Conservation (phyloP, 2,888 invertebrate species). For the Neoaliturus tenellus region DNA sequence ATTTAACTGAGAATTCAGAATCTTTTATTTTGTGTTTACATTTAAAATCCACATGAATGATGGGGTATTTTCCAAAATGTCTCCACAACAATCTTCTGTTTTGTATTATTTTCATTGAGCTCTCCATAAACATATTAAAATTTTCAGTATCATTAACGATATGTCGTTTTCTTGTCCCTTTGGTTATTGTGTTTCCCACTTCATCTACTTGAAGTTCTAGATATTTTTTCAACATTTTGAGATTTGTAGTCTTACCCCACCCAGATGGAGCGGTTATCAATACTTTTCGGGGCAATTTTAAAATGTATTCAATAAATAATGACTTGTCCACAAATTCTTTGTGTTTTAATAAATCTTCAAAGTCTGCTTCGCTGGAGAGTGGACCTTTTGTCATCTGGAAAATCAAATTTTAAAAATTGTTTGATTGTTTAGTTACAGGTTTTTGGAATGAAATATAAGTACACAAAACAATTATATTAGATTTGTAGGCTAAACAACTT, state of each 20-base stretch:
- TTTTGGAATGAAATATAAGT: no score
- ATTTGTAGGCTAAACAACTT: no score
- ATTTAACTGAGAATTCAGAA: conserved; percentile 24
- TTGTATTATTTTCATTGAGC: not conserved
- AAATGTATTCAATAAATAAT: conserved; percentile 5
- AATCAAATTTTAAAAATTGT: no score
- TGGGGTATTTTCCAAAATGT: conserved; percentile 25
- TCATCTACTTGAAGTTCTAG: conserved; percentile 12
- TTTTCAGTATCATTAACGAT: conserved; percentile 2
- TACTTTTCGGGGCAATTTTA: not conserved
- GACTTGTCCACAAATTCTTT: conserved; percentile 33
- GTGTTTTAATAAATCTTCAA: not conserved
- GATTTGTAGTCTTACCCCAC: conserved; percentile 22
- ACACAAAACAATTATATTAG: no score
- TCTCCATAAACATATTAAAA: not conserved
- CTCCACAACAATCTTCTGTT: not conserved
- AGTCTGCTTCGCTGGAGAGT: not conserved
- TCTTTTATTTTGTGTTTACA: conserved; percentile 34
- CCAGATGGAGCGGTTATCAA: not conserved
- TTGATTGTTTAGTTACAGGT: no score
- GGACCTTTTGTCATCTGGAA: not conserved
- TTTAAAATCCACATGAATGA: conserved; percentile 8
- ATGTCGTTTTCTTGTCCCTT: not conserved
- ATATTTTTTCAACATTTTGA: conserved; percentile 6
- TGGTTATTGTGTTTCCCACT: not conserved